These are phyloP conservation scores for Amazona vittata DNA, from an alignment of 2,113 vertebrate species.

Conservation along the genomic window DNA sequence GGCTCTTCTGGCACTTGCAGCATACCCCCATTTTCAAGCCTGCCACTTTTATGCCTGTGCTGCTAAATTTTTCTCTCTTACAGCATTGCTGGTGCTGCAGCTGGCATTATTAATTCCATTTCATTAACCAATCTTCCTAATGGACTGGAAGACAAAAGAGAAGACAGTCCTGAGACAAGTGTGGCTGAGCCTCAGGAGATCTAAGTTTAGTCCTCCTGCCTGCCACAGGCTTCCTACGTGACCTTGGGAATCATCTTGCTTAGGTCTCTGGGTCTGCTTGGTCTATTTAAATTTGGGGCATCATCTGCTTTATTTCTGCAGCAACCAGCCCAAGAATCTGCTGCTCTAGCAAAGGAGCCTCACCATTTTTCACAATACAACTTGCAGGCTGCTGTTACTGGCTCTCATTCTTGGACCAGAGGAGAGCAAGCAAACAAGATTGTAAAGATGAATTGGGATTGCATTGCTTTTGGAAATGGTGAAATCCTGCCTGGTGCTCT, in stretches of 20 bases:
- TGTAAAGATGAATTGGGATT: not conserved
- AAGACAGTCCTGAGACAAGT: not conserved
- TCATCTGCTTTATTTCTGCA: not conserved
- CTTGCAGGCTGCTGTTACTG: not conserved
- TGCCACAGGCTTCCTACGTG: not conserved
- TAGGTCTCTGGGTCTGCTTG: not conserved
- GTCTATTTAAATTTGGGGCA: slow-evolving; percentile 53
- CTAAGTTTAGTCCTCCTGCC: not conserved
- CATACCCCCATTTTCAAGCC: not conserved
- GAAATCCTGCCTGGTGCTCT: not conserved
- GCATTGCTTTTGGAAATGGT: not conserved
- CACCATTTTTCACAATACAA: not conserved
- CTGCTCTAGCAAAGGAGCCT: not conserved
- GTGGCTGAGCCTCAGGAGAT: not conserved
- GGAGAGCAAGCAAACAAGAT: not conserved
- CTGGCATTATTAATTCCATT: slow-evolving; percentile 57
- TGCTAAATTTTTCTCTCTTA: not conserved
- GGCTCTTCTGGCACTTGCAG: not conserved
- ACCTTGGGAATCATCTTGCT: slow-evolving; percentile 22
- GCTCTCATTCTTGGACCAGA: not conserved
- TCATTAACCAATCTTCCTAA: slow-evolving; percentile 50
- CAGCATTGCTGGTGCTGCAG: slow-evolving; percentile 43
- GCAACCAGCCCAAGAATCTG: slow-evolving; percentile 7
- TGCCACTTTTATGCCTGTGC: not conserved
- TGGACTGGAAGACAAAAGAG: slow-evolving; percentile 50